Evolutionary conservation across 37 sponge, comb jelly and placozoan genomes (phyloP), one percentile per base, ranked within the genome.

Genomic region (Bolinopsis microptera): DNA sequence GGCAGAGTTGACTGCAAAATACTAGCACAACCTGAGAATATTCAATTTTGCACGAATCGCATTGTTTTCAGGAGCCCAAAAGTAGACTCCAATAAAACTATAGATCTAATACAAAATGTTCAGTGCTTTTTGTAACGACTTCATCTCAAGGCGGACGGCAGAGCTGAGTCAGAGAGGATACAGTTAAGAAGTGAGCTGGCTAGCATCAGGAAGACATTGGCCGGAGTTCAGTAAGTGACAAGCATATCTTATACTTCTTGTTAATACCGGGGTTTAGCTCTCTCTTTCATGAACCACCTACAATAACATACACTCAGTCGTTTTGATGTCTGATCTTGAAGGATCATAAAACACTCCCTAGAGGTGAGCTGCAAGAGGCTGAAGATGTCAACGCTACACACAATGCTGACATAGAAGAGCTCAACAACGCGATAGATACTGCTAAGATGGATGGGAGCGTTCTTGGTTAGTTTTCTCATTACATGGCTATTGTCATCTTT

Each of bases 141-240:
- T n/a, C n/a, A n/a, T n/a, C n/a, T n/a, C n/a, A n/a, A 80, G 82
- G 82, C 82, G 3, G 82, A 80, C 23, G 82, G 82, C 22, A 28
- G 82, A 30, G 82, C 82, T 18, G 82, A 80, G 82, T 24, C 82
- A 3, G 82, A 80, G 82, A 28, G 82, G 32, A 3, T 23, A 30
- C 82, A 80, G 30, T 37, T 80, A 36, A 28, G 34, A 22, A 34
- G 23, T 3, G 82, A 80, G 37, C 37, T 80, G 23, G 82, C 34
- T 23, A 35, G 32, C 38, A 80, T 80, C 22, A 28, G 82, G 37
- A 35, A 30, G 9, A 80, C 82, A 9, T 37, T 80, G 8, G 37
- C 2, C 8, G 38, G 38, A 30, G 82, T 80, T 16, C 82, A 80
- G 82, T 80, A 80, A 80, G 82, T 80, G 16, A 5, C 25, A 9